Percentiles rank a stretch among this genome's conserved stretches.
These are phyloP conservation scores for Gyps fulvus DNA, from an alignment of 2,113 vertebrate species.

Conservation along the genomic window DNA sequence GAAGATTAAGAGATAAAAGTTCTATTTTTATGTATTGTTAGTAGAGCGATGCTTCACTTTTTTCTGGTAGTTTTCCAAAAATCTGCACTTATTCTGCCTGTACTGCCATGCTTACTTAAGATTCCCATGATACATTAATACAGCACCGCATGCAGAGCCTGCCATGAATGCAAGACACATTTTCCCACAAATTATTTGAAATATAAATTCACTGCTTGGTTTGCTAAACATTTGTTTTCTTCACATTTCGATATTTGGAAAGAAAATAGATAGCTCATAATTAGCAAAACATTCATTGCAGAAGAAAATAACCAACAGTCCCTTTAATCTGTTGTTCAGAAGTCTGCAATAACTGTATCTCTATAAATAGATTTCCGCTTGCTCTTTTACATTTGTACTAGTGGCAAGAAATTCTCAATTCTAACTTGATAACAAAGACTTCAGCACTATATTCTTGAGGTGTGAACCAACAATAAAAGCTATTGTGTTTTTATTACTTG, in stretches of 20 bases:
- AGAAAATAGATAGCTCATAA: constrained; percentile 49
- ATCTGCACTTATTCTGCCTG: background rate
- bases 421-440: background rate
- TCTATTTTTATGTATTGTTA: background rate
- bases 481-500: constrained; percentile 28
- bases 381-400: constrained; percentile 17
- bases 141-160: background rate
- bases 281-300: constrained; percentile 42
- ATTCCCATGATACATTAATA: background rate
- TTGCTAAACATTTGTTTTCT: constrained; percentile 38
- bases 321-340: constrained; percentile 63
- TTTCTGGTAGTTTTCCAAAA: background rate
- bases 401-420: background rate
- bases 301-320: constrained; percentile 60
- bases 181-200: constrained; percentile 2
- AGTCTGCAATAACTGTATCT: constrained; percentile 59
- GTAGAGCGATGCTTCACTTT: background rate
- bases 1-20: background rate
- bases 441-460: background rate
- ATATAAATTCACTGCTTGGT: background rate
- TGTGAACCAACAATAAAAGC: background rate
- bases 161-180: background rate
- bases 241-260: constrained; percentile 16
- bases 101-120: background rate
- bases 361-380: constrained; percentile 52